Evolutionary conservation across 2,888 invertebrate species (phyloP).

Genomic region (Boloria euphrosyne): DNA sequence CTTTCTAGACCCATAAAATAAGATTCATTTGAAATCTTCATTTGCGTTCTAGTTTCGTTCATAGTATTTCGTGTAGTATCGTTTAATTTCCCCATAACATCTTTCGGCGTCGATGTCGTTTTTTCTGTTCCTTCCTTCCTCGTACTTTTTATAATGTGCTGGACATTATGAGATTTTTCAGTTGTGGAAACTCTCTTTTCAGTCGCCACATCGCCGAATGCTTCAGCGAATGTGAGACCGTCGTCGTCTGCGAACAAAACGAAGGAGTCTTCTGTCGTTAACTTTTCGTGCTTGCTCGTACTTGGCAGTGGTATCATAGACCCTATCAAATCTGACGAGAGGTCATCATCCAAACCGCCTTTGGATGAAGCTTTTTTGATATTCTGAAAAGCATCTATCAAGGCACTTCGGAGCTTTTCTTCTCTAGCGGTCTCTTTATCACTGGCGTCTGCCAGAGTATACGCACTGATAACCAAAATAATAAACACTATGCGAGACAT

Average conservation of each 20-base stretch:
- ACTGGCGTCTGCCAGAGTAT: conserved; percentile 55
- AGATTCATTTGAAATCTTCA: conserved; percentile 47
- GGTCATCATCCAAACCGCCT: conserved; percentile 64
- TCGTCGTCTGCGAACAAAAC: conserved; percentile 71
- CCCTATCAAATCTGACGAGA: conserved; percentile 64
- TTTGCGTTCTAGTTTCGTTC: conserved; percentile 64
- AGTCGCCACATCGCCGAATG: conserved; percentile 54
- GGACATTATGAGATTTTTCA: conserved; percentile 74
- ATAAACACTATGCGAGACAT: conserved; percentile 68
- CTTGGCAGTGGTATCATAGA: conserved; percentile 54
- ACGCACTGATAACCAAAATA: conserved; percentile 59
- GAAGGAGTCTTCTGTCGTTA: conserved; percentile 60
- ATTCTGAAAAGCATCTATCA: conserved; percentile 76
- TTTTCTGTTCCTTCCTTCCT: conserved; percentile 58
- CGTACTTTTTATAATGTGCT: conserved; percentile 71
- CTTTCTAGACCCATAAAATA: conserved; percentile 68
- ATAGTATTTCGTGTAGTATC: conserved; percentile 65
- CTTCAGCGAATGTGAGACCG: conserved; percentile 69
- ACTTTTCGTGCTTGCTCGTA: conserved; percentile 50
- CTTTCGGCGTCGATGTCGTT: conserved; percentile 53
- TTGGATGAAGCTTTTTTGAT: conserved; percentile 73
- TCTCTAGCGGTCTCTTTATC: conserved; percentile 64
- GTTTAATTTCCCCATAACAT: conserved; percentile 60
- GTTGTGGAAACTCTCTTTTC: conserved; percentile 59
- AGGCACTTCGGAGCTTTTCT: conserved; percentile 68